phyloP scores from a whole-genome alignment of 2,797 vertebrate species.

The Hirundo rustica region DNA sequence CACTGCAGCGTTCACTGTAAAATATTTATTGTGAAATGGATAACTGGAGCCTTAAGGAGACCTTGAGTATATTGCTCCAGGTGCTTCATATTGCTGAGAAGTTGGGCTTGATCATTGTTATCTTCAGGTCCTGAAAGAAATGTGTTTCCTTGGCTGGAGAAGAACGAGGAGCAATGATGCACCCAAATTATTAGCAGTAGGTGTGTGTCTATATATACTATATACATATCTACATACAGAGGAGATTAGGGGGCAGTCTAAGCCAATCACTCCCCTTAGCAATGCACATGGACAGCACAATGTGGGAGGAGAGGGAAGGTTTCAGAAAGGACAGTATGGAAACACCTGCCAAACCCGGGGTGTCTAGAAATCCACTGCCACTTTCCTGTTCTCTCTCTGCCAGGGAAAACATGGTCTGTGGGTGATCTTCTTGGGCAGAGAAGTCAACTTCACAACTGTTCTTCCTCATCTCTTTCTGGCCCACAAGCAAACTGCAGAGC shows the following conservation, averaged over 20 bases:
- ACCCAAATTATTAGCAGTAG: background rate
- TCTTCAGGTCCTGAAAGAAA: slow-evolving; percentile 1
- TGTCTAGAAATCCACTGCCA: background rate
- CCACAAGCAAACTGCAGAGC: background rate
- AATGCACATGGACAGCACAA: background rate
- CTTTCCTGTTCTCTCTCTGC: background rate
- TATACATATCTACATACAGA: slow-evolving; percentile 1
- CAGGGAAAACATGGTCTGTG: background rate
- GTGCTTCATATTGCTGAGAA: background rate
- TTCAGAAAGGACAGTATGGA: background rate
- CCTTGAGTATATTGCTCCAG: slow-evolving; percentile 26
- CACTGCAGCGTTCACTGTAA: slow-evolving; percentile 11
- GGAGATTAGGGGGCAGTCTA: background rate
- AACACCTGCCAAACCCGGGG: background rate
- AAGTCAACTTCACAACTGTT: background rate
- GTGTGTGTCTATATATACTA: background rate
- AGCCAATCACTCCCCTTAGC: background rate
- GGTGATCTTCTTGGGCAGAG: background rate
- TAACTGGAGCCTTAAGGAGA: slow-evolving; percentile 32
- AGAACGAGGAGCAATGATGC: background rate
- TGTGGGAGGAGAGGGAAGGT: background rate
- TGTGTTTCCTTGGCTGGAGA: background rate
- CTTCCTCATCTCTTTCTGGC: background rate
- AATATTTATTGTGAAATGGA: slow-evolving; percentile 62
- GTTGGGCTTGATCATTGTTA: background rate